Evolutionary conservation across 2,113 vertebrate species (phyloP).

Genomic region (Corapipo altera): DNA sequence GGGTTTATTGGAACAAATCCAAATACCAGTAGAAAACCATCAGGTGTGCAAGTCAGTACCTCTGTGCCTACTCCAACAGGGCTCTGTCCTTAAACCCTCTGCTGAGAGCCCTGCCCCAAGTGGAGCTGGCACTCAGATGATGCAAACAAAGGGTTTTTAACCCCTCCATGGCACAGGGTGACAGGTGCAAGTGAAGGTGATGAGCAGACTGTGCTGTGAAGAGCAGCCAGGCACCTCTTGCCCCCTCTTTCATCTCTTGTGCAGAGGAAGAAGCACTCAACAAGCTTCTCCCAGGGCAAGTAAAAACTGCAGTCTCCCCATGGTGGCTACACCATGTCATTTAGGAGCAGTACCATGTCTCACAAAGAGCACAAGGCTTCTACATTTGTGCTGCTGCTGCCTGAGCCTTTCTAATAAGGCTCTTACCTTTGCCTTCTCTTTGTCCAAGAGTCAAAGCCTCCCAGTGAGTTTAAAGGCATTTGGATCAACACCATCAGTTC

Average conservation of each 20-base stretch:
- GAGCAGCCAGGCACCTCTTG: neutral
- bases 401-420: neutral
- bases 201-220: neutral
- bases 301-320: neutral
- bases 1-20: neutral
- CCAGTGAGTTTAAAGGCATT: neutral
- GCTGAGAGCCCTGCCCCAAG: neutral
- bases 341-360: neutral
- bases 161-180: neutral
- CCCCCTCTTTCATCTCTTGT: neutral
- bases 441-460: neutral
- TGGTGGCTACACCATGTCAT: neutral
- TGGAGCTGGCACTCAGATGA: neutral
- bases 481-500: neutral
- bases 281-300: neutral
- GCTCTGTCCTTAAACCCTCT: neutral
- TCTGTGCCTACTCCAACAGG: neutral
- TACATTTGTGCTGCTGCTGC: neutral
- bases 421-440: neutral
- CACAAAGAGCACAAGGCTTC: neutral
- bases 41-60: neutral
- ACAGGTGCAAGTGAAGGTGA: neutral
- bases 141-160: neutral
- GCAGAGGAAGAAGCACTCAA: neutral
- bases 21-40: neutral